Conservation (phyloP, 2,113 vertebrate species). For the Recurvirostra avosetta region DNA sequence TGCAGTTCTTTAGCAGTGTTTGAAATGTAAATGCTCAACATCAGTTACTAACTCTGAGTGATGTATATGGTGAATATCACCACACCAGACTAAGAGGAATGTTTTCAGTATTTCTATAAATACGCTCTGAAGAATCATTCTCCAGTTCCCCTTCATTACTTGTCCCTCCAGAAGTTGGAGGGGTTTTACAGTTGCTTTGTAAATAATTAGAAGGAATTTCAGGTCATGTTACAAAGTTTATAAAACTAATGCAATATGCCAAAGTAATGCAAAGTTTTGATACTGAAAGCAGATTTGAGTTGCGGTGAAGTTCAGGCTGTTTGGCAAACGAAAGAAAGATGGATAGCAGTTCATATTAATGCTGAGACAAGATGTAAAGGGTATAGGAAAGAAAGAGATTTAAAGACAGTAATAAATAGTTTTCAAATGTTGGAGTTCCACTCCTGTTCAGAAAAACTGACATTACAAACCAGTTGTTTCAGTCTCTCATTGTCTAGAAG, state of each 20-base stretch:
- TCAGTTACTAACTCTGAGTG: not conserved
- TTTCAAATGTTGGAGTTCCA: not conserved
- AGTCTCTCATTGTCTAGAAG: not conserved
- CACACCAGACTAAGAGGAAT: not conserved
- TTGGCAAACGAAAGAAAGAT: not conserved
- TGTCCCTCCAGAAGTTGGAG: not conserved
- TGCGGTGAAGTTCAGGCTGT: not conserved
- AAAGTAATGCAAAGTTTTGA: not conserved
- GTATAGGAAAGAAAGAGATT: rapidly evolving
- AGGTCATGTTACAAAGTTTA: not conserved
- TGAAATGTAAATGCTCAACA: not conserved
- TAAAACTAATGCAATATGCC: not conserved
- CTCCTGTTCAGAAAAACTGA: not conserved
- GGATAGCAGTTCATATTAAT: not conserved
- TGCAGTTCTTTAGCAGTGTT: not conserved
- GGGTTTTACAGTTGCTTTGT: not conserved
- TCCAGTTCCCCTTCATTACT: not conserved
- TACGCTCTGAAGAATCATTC: rapidly evolving
- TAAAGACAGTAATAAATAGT: not conserved
- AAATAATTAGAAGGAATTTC: not conserved
- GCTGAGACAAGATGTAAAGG: not conserved
- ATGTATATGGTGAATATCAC: not conserved
- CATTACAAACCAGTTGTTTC: not conserved
- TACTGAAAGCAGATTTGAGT: not conserved
- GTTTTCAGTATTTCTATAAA: not conserved